Evolutionary conservation across 1,140 invertebrate genomes (phyloP).

Genomic region (Pogonus chalceus): DNA sequence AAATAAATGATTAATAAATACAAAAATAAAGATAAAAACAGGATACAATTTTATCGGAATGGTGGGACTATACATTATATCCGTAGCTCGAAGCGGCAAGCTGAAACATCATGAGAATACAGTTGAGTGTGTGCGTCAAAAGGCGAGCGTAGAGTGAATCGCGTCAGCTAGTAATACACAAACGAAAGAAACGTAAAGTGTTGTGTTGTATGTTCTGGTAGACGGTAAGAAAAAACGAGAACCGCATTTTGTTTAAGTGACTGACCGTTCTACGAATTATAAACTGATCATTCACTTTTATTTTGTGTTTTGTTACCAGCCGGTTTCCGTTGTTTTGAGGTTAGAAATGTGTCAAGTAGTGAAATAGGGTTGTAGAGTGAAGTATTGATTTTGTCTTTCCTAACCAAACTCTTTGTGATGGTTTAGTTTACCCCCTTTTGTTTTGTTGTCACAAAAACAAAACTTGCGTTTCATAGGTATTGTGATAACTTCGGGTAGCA

Average conservation of each 20-base stretch:
- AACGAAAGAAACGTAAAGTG: neutral
- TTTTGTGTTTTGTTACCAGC: neutral
- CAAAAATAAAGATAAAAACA: too few species aligned
- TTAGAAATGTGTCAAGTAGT: conserved; percentile 3
- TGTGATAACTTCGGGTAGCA: neutral
- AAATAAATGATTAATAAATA: neutral
- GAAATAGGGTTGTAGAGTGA: neutral
- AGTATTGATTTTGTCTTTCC: neutral
- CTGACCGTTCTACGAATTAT: too few species aligned
- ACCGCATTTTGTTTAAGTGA: neutral
- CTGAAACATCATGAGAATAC: neutral
- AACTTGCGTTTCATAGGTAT: neutral
- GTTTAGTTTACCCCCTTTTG: neutral
- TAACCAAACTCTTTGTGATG: neutral
- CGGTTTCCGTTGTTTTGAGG: neutral
- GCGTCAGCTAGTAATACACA: neutral
- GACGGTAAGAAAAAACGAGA: too few species aligned
- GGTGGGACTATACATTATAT: conserved; percentile 19
- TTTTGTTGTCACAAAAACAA: neutral
- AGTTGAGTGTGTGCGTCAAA: neutral
- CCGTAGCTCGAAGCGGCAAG: conserved; percentile 8
- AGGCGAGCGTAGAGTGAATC: neutral
- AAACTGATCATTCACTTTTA: too few species aligned
- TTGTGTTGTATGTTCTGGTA: too few species aligned
- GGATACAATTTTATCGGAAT: conserved; percentile 13